These are phyloP conservation scores for Gari tellinella DNA, from an alignment of 2,888 invertebrate species.

Conservation along the genomic window DNA sequence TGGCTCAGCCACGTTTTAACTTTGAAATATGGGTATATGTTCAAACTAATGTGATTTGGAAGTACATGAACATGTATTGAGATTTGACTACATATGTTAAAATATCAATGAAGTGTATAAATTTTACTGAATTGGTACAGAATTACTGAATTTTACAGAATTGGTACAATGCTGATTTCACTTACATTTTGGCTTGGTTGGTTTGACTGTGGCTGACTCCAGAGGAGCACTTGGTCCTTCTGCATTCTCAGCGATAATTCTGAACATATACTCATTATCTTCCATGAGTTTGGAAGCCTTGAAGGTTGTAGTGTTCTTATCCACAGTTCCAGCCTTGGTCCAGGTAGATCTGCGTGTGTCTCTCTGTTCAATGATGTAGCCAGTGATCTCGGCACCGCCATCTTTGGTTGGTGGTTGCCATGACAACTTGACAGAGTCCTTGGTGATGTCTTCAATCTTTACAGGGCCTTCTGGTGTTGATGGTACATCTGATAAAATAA, in stretches of 20 bases:
- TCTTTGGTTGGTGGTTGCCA: slow-evolving; percentile 82
- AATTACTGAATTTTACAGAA: no score
- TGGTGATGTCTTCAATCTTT: slow-evolving; percentile 70
- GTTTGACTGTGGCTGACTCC: slow-evolving; percentile 69
- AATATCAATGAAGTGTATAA: no score
- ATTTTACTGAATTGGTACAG: no score
- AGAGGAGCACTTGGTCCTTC: slow-evolving; percentile 78
- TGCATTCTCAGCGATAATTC: slow-evolving; percentile 80
- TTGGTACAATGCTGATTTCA: no score
- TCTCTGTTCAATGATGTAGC: slow-evolving; percentile 85
- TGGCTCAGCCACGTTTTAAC: no score
- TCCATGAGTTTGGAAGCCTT: slow-evolving; percentile 88
- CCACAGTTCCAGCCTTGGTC: slow-evolving; percentile 84
- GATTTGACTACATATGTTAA: no score
- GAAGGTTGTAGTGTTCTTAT: slow-evolving; percentile 67
- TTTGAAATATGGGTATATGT: no score
- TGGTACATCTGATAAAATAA: slow-evolving; percentile 62
- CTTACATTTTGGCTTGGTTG: slow-evolving; percentile 88
- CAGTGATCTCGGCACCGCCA: slow-evolving; percentile 80
- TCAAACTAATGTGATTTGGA: no score
- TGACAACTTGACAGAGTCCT: slow-evolving; percentile 71
- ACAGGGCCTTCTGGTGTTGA: slow-evolving; percentile 75
- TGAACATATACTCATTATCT: slow-evolving; percentile 81
- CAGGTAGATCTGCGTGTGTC: slow-evolving; percentile 96
- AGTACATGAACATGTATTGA: no score